Evolutionary conservation across 2,113 vertebrate species (phyloP).

Genomic region (Ivindomyrus marchei): DNA sequence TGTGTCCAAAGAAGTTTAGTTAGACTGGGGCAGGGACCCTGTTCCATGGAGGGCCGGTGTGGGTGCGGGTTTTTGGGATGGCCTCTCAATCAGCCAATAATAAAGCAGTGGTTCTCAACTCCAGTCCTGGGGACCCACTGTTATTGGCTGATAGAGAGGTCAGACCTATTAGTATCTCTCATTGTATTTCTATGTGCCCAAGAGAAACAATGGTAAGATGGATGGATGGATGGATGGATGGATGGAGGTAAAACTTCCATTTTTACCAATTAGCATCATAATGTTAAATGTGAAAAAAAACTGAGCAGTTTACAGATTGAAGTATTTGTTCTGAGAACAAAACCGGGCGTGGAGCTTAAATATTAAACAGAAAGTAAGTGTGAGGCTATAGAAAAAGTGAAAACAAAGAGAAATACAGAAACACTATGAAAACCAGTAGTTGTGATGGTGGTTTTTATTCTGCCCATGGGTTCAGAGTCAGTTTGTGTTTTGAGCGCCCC

Average conservation of each 20-base stretch:
- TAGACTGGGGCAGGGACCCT: not conserved
- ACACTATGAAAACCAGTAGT: not conserved
- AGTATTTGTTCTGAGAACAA: not conserved
- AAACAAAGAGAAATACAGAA: not conserved
- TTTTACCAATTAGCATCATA: not conserved
- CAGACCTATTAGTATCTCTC: not conserved
- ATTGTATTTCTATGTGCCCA: not conserved
- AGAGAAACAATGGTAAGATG: not conserved
- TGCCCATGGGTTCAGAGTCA: not conserved
- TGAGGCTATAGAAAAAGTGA: not conserved
- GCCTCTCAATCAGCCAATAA: too few species aligned
- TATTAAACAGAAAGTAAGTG: not conserved
- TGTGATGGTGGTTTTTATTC: constrained; percentile 12
- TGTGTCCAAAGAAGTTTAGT: not conserved
- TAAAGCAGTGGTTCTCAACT: too few species aligned
- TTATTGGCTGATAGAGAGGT: too few species aligned
- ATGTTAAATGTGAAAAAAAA: not conserved
- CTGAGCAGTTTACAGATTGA: not conserved
- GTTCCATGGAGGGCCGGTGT: too few species aligned
- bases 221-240: not conserved
- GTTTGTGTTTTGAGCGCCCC: not conserved
- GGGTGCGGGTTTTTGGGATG: too few species aligned
- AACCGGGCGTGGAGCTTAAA: not conserved
- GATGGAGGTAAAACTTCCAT: not conserved
- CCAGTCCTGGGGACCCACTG: too few species aligned